Percentiles rank a stretch among this genome's conserved stretches.
phyloP scores from a whole-genome alignment of 2,797 vertebrate species.

The Spizella passerina region DNA sequence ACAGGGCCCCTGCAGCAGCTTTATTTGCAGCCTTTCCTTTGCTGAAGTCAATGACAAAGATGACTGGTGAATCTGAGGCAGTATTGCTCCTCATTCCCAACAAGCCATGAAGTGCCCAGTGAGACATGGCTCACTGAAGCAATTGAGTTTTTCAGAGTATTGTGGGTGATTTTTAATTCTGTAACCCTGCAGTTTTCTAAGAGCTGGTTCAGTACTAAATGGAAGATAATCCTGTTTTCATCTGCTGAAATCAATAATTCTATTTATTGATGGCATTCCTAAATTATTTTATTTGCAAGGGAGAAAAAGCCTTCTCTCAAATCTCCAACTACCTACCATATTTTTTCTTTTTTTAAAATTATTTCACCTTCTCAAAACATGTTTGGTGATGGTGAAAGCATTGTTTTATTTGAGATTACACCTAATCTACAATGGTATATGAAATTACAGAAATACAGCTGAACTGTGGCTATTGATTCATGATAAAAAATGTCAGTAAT shows the following conservation, averaged over 20 bases:
- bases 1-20: background rate
- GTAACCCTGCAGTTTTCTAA: background rate
- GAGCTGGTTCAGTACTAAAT: background rate
- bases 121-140: rapidly evolving
- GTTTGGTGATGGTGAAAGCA: background rate
- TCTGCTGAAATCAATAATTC: background rate
- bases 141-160: background rate
- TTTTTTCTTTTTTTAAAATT: background rate
- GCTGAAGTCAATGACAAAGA: background rate
- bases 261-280: background rate
- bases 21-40: background rate
- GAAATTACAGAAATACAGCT: background rate
- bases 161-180: background rate
- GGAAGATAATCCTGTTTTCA: background rate
- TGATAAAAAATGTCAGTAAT: background rate
- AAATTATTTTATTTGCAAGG: background rate
- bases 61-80: background rate
- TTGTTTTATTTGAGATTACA: background rate
- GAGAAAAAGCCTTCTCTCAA: background rate
- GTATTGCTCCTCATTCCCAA: background rate
- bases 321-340: background rate
- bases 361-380: background rate
- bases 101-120: background rate
- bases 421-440: background rate
- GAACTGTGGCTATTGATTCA: background rate